Percentiles rank a stretch among this genome's conserved stretches.
These are phyloP conservation scores for Ophion ellenae DNA, from an alignment of 2,888 invertebrate genomes.

Conservation along the genomic window DNA sequence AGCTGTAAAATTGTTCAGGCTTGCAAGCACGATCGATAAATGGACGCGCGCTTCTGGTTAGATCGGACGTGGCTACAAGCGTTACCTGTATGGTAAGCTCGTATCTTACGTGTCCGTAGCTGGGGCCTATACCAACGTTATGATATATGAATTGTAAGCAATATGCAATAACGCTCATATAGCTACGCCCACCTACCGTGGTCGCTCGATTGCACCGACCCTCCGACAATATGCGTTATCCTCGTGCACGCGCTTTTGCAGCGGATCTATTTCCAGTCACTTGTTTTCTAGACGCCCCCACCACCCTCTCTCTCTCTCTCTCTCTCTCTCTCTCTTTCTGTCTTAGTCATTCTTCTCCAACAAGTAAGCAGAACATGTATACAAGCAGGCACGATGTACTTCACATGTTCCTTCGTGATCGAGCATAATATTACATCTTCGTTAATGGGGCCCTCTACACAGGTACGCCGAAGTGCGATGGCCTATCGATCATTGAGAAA, in stretches of 20 bases:
- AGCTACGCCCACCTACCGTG: conserved; percentile 73
- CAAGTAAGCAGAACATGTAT: conserved; percentile 37
- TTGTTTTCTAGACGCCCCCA: conserved; percentile 32
- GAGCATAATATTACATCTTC: conserved; percentile 70
- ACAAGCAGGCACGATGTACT: conserved; percentile 55
- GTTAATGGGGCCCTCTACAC: conserved; percentile 60
- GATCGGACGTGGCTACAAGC: conserved; percentile 51
- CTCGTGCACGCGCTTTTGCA: conserved; percentile 56
- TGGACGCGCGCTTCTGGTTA: conserved; percentile 62
- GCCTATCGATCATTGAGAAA: conserved; percentile 68
- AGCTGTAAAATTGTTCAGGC: neutral
- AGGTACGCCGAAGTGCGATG: conserved; percentile 63
- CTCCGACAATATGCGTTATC: conserved; percentile 54
- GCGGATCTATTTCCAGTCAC: conserved; percentile 62
- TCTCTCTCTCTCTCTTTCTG: conserved; percentile 30
- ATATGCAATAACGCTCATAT: conserved; percentile 74
- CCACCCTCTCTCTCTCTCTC: conserved; percentile 52
- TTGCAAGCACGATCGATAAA: conserved; percentile 44
- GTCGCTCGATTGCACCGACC: conserved; percentile 53
- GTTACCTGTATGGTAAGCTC: conserved; percentile 2
- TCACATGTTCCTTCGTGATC: conserved; percentile 68
- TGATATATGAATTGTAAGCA: conserved; percentile 75
- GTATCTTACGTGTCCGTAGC: conserved; percentile 47
- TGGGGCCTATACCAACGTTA: conserved; percentile 63
- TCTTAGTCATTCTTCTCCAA: conserved; percentile 27